A percentile compares a stretch with the other conserved stretches of the same genome.
phyloP scores from a whole-genome alignment of 64 coral and sea anemone species.

The Stichodactyla helianthus region DNA sequence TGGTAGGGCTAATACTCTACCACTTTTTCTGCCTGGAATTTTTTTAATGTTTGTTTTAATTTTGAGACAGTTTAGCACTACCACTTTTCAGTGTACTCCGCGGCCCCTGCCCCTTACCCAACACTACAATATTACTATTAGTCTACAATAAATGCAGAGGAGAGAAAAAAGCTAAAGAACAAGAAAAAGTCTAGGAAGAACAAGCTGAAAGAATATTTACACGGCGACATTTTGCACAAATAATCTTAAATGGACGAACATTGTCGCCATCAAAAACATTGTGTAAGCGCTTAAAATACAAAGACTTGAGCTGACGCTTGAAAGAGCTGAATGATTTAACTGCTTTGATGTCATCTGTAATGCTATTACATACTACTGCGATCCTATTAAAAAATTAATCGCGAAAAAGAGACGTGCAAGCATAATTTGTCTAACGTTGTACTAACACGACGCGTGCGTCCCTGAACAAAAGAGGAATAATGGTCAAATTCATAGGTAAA shows the following conservation, averaged over 20 bases:
- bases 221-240: constrained; percentile 42
- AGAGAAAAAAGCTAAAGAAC: not conserved
- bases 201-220: constrained; percentile 48
- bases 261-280: constrained; percentile 31
- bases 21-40: too few species aligned
- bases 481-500: too few species aligned
- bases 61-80: too few species aligned
- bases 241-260: constrained; percentile 24
- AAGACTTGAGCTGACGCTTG: constrained; percentile 17
- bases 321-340: constrained; percentile 12
- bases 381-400: constrained; percentile 42
- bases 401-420: constrained; percentile 24
- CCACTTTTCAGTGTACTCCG: too few species aligned
- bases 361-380: constrained; percentile 6
- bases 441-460: too few species aligned
- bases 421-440: not conserved
- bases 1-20: too few species aligned
- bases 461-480: too few species aligned
- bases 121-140: too few species aligned
- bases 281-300: constrained; percentile 28
- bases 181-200: not conserved
- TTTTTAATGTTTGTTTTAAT: too few species aligned
- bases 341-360: constrained; percentile 21
- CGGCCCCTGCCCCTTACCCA: too few species aligned
- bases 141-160: not conserved